Base-by-base conservation (phyloP, 2,797 vertebrate species). In the Parauchenoglanis punctatus region DNA sequence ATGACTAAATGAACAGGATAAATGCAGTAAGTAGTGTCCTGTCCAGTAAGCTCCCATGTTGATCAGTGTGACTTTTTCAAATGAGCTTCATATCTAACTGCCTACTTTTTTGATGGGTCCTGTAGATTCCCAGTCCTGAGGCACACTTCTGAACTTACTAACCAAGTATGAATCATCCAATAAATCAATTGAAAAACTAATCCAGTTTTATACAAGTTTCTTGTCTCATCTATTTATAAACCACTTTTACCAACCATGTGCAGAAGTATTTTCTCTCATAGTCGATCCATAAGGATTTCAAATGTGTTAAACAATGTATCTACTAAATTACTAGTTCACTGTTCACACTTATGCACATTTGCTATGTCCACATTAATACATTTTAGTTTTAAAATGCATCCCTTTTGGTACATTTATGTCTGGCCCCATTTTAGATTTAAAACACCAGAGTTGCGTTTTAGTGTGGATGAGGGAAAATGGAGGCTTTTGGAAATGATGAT, bases 161-260 rank as follows among this genome's bases (percentile, higher is more conserved):
- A 80, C 86, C 49, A 67, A 87, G 85, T 81, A 44, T 87, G 61
- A 84, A 73, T 77, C 49, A 61, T 82, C 59, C 84, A 81, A 80
- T 81, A 75, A 75, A 75, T 73, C 52, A 88, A 87, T 35, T 87
- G 70, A 91, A 91, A 87, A 61, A 46, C 49, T 18, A 44, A 35
- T n/a, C 44, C 44, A n/a, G 10, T 46, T 87, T 80, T 84, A 76
- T 58, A 75, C 76, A 54, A 4, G 35, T 86, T 86, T 86, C n/a
- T 17, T 76, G 56, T 90, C 85, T 88, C 80, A 87, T 67, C 78
- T 52, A 68, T 82, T 70, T 65, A 67, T 72, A 58, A 89, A 87
- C 86, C 90, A 78, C 65, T 83, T 85, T 88, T 72, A 68, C 61
- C 67, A 86, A 68, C 77, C 68, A 58, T 54, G 31, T 68, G 5